phyloP scores from a whole-genome alignment of 2,113 vertebrate genomes.

The Dunckerocampus dactyliophorus region DNA sequence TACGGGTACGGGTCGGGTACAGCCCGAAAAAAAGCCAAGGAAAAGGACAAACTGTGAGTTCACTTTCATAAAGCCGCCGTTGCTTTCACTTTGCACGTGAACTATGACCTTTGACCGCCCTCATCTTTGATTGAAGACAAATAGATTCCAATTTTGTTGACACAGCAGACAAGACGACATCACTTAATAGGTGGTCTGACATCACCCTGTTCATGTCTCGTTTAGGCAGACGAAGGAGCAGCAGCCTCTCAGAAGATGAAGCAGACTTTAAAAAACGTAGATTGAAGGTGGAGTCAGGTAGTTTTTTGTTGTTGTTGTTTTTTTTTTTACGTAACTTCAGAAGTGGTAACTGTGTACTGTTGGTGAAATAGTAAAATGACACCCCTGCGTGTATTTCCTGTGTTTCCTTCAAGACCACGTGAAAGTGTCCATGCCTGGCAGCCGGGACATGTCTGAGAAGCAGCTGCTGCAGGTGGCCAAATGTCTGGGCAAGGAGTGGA shows the following conservation, averaged over 20 bases:
- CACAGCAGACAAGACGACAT: background rate
- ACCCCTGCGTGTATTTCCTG: background rate
- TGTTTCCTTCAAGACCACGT: slow-evolving; percentile 56
- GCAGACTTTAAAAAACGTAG: slow-evolving; percentile 64
- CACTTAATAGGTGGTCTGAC: background rate
- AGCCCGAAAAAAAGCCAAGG: slow-evolving; percentile 40
- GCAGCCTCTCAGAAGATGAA: slow-evolving; percentile 64
- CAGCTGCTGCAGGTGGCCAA: slow-evolving; percentile 74
- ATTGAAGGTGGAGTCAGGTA: slow-evolving; percentile 62
- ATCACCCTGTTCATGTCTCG: background rate
- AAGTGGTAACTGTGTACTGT: too few species aligned
- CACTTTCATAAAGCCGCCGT: background rate
- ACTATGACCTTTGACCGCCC: background rate
- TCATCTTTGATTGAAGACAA: background rate
- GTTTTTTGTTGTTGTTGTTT: background rate
- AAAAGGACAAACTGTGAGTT: slow-evolving; percentile 55
- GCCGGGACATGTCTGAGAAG: slow-evolving; percentile 63
- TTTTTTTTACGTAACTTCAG: background rate
- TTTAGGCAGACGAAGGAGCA: slow-evolving; percentile 53
- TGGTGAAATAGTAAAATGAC: too few species aligned
- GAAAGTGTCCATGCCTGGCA: slow-evolving; percentile 4
- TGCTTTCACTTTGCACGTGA: background rate
- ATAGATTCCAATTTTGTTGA: too few species aligned
- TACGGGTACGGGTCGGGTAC: slow-evolving; percentile 29
- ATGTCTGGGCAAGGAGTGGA: slow-evolving; percentile 74